phyloP scores from a whole-genome alignment of 2,888 invertebrate species.

The Seira musarum region DNA sequence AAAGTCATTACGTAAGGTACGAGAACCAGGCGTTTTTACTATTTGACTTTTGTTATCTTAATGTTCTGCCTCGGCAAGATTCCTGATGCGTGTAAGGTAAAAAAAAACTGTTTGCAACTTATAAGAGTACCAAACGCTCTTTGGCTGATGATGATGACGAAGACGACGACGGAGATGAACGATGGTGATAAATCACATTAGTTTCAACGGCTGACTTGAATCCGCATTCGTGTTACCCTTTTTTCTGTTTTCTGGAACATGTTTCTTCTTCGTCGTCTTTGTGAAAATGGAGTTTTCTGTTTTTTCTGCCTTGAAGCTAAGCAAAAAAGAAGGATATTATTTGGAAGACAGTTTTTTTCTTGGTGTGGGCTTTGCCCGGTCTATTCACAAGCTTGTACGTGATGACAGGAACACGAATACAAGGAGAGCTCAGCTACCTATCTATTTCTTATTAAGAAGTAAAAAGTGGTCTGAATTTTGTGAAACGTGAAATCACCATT shows the following conservation, averaged over 20 bases:
- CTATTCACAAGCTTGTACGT: neutral
- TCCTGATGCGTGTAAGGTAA: no score
- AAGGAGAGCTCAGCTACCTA: no score
- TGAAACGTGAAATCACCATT: constrained; percentile 42
- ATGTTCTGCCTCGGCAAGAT: no score
- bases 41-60: neutral
- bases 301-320: neutral
- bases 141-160: no score
- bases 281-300: neutral
- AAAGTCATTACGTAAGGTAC: no score
- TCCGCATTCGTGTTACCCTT: constrained; percentile 13
- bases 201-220: constrained; percentile 48
- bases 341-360: neutral
- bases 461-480: constrained; percentile 16
- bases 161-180: constrained; percentile 55
- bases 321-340: neutral
- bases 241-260: constrained; percentile 31
- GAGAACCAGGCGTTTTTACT: neutral
- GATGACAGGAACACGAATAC: constrained; percentile 45
- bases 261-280: no score
- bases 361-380: no score
- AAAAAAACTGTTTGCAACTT: no score
- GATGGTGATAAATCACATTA: constrained; percentile 58
- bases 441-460: no score
- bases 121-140: no score